A percentile compares a stretch with the other conserved stretches of the same genome.
Conservation (phyloP, 1,140 invertebrate genomes). For the Tetramorium simillimum region DNA sequence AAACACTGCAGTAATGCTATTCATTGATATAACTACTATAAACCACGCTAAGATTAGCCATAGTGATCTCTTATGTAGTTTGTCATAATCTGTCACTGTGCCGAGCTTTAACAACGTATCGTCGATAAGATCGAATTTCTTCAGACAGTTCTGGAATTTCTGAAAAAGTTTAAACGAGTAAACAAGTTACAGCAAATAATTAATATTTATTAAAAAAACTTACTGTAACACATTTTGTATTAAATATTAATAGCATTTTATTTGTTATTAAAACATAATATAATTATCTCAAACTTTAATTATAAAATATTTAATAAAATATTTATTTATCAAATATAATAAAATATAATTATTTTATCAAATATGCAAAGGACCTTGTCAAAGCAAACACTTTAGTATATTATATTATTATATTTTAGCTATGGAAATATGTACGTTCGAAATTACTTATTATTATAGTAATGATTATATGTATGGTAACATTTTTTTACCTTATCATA, state of each 20-base stretch:
- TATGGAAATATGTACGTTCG: background rate
- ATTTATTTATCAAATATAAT: no score
- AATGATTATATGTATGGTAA: background rate
- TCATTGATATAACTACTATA: background rate
- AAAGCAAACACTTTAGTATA: no score
- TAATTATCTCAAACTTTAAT: no score
- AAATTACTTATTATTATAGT: background rate
- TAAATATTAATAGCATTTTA: background rate
- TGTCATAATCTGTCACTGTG: background rate
- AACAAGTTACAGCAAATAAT: background rate
- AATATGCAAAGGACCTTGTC: no score
- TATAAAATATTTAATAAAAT: no score
- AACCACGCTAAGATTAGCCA: background rate
- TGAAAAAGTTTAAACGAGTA: background rate
- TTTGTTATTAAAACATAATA: no score
- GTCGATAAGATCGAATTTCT: background rate
- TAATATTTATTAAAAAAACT: background rate
- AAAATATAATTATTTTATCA: no score
- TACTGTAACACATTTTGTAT: background rate
- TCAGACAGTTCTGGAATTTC: background rate
- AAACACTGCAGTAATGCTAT: background rate
- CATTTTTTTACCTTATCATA: slow-evolving; percentile 3
- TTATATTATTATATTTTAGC: background rate
- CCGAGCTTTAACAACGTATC: background rate
- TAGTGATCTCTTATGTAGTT: background rate